These are phyloP conservation scores for Ciona savignyi DNA, from an alignment of 23 tunicate species.

Conservation along the genomic window DNA sequence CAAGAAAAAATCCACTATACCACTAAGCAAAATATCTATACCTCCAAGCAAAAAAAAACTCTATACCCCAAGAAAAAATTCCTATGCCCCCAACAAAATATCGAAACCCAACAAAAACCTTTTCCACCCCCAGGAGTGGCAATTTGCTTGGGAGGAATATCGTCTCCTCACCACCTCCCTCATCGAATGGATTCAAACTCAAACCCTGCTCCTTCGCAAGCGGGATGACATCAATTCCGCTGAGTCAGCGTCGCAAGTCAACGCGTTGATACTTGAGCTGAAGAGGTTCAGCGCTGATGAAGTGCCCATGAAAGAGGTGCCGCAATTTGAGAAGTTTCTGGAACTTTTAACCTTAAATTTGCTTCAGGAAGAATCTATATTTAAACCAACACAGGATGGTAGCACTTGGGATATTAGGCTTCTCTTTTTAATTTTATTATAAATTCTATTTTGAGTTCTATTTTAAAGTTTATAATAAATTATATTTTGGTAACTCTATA, in stretches of 20 bases:
- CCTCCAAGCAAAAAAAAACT: too few species aligned
- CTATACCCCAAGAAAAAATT: too few species aligned
- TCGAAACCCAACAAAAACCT: too few species aligned
- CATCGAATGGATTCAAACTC: slow-evolving; percentile 74
- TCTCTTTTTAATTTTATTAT: too few species aligned
- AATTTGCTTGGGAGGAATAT: slow-evolving; percentile 61
- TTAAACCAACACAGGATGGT: too few species aligned
- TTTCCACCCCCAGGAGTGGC: slow-evolving; percentile 91
- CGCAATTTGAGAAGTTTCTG: not conserved
- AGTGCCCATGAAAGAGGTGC: slow-evolving; percentile 48
- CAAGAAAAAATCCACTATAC: too few species aligned
- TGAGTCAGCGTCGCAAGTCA: slow-evolving; percentile 41
- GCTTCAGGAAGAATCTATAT: too few species aligned
- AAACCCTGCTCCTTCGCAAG: slow-evolving; percentile 46
- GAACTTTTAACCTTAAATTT: too few species aligned
- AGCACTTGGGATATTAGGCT: too few species aligned
- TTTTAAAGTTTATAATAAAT: not conserved
- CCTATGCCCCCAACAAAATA: too few species aligned
- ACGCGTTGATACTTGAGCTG: slow-evolving; percentile 42
- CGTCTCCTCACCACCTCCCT: slow-evolving; percentile 40
- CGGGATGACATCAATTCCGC: slow-evolving; percentile 41
- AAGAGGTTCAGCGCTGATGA: slow-evolving; percentile 56
- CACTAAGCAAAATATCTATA: too few species aligned
- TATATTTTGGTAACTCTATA: not conserved
- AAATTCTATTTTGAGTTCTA: too few species aligned